These are phyloP conservation scores for Muschampia plurimacula DNA, from an alignment of 2,888 invertebrate species.

Conservation along the genomic window DNA sequence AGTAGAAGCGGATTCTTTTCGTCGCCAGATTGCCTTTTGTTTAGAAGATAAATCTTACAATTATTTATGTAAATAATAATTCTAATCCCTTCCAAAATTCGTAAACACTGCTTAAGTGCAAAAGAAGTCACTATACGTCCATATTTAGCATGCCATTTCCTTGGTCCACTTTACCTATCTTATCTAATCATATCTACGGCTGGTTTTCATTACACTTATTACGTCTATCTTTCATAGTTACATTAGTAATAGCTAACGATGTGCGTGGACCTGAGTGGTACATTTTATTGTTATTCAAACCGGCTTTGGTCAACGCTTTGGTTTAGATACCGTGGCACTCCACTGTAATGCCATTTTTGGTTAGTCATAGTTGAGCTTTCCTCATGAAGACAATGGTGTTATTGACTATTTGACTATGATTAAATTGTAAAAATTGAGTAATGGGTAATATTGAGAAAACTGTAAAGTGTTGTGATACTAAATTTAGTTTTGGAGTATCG, in stretches of 20 bases:
- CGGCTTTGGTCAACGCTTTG: constrained; percentile 43
- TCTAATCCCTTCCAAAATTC: not conserved
- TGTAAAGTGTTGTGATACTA: constrained; percentile 61
- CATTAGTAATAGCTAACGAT: not conserved
- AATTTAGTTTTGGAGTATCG: constrained; percentile 54
- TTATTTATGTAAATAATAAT: not conserved
- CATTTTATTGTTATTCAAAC: constrained; percentile 42
- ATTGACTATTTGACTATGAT: not conserved
- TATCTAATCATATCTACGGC: constrained; percentile 52
- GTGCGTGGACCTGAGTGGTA: constrained; percentile 2
- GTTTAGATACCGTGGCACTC: constrained; percentile 45
- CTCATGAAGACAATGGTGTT: constrained; percentile 38
- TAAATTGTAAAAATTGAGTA: not conserved
- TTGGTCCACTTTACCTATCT: constrained; percentile 72
- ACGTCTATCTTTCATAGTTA: not conserved
- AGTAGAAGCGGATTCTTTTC: too few relatives aligned
- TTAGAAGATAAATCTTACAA: too few relatives aligned
- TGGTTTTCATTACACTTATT: constrained; percentile 41
- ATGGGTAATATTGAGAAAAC: constrained; percentile 51
- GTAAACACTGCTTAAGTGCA: not conserved
- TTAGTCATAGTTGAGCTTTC: constrained; percentile 52
- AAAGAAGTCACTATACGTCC: constrained; percentile 1
- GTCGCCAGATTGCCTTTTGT: too few relatives aligned
- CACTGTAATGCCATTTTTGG: constrained; percentile 25
- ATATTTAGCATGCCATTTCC: constrained; percentile 52